Conservation (phyloP, 2,797 vertebrate species). For the Morus bassanus region DNA sequence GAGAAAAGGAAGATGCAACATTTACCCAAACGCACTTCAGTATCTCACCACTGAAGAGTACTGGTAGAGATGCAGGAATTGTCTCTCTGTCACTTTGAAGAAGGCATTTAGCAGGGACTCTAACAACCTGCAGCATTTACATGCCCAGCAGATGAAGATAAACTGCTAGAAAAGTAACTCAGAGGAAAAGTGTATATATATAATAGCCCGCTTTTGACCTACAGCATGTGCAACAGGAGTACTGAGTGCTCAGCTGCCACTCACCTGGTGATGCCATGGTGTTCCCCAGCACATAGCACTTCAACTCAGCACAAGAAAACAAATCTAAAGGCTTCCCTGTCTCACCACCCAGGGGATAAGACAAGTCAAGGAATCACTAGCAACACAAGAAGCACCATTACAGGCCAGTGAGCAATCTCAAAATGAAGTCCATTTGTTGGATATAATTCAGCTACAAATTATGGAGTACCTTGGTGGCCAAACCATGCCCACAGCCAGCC, state of each 20-base stretch:
- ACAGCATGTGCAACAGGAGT: not conserved
- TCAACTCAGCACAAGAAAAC: not conserved
- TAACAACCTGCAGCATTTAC: constrained; percentile 26
- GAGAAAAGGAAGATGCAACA: constrained; percentile 49
- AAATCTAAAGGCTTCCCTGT: not conserved
- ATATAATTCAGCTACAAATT: not conserved
- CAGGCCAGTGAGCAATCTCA: not conserved
- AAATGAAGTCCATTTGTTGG: not conserved
- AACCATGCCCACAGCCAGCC: not conserved
- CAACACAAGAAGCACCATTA: not conserved
- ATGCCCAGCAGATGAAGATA: not conserved
- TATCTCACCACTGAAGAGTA: constrained; percentile 33
- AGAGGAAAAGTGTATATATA: not conserved
- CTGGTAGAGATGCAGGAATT: constrained; percentile 32
- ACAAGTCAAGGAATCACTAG: not conserved
- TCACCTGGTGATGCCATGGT: not conserved
- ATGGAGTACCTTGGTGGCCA: not conserved
- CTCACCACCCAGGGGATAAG: not conserved
- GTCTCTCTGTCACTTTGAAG: constrained; percentile 66
- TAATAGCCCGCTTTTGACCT: not conserved
- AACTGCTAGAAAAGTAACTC: not conserved
- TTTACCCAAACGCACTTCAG: constrained; percentile 41
- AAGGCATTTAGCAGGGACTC: constrained; percentile 18
- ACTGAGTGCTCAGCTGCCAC: not conserved
- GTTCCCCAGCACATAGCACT: not conserved